phyloP scores from a whole-genome alignment of 2,113 vertebrate genomes.

The Semicossyphus pulcher region DNA sequence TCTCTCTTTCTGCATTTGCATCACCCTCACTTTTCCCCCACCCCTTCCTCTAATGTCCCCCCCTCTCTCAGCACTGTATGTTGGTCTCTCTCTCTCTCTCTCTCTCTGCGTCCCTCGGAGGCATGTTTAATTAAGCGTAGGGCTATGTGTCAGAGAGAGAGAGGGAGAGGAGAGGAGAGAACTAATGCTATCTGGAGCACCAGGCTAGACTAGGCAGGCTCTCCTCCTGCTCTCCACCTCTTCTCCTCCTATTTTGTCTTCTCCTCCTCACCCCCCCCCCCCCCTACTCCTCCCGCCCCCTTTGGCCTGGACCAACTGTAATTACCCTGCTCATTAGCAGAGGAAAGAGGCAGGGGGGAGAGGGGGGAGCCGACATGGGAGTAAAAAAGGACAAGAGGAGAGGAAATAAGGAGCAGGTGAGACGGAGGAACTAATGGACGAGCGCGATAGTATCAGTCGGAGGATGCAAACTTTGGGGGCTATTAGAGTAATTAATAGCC shows the following conservation, averaged over 20 bases:
- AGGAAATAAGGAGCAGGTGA: slow-evolving; percentile 55
- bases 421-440: slow-evolving; percentile 34
- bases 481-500: slow-evolving; percentile 15
- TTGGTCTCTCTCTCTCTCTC: slow-evolving; percentile 14
- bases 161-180: slow-evolving; percentile 40
- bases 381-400: slow-evolving; percentile 48
- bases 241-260: slow-evolving; percentile 63
- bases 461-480: neutral
- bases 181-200: slow-evolving; percentile 76
- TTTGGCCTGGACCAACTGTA: slow-evolving; percentile 77
- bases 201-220: slow-evolving; percentile 70
- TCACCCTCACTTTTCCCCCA: slow-evolving; percentile 70
- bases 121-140: slow-evolving; percentile 84
- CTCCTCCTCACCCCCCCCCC: slow-evolving; percentile 44
- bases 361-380: slow-evolving; percentile 62
- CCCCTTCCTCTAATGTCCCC: slow-evolving; percentile 29
- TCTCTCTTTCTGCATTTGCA: slow-evolving; percentile 70
- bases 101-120: slow-evolving; percentile 71
- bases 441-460: neutral
- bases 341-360: slow-evolving; percentile 55
- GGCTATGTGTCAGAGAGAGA: slow-evolving; percentile 75
- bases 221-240: slow-evolving; percentile 54
- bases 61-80: slow-evolving; percentile 3
- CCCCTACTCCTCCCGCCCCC: too few species aligned
- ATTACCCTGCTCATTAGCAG: slow-evolving; percentile 84